Percentiles rank a stretch among this genome's conserved stretches.
These are phyloP conservation scores for Orthonychiurus folsomi DNA, from an alignment of 2,888 invertebrate species.

Conservation along the genomic window DNA sequence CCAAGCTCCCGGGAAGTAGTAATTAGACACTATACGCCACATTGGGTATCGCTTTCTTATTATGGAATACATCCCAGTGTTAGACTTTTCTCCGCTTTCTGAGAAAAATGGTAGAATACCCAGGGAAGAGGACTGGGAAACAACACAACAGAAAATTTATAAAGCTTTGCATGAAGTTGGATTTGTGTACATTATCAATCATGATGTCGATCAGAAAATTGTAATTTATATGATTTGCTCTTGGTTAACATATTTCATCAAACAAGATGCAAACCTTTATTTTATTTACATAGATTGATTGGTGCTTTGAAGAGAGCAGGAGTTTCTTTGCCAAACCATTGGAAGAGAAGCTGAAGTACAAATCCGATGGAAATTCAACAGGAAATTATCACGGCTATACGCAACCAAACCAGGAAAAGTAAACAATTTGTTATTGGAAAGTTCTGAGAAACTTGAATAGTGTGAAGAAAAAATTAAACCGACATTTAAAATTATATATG, in stretches of 20 bases:
- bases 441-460: background rate
- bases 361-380: constrained; percentile 15
- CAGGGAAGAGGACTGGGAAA: constrained; percentile 18
- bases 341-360: constrained; percentile 24
- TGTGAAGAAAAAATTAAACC: no score
- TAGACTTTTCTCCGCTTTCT: constrained; percentile 27
- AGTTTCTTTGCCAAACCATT: constrained; percentile 32
- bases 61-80: constrained; percentile 33
- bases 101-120: constrained; percentile 6
- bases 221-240: constrained; percentile 19
- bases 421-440: constrained; percentile 10
- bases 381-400: constrained; percentile 28
- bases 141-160: constrained; percentile 27
- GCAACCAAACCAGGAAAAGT: constrained; percentile 34
- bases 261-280: no score
- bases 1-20: no score
- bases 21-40: no score
- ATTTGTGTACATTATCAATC: constrained; percentile 39
- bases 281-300: constrained; percentile 34
- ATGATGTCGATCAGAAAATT: constrained; percentile 29
- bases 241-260: no score
- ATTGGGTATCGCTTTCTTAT: no score
- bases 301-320: constrained; percentile 28
- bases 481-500: background rate
- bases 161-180: constrained; percentile 34